Evolutionary conservation across 1,140 invertebrate species (phyloP), one percentile per base, ranked within the genome.

Genomic region (Pogonomyrmex californicus): DNA sequence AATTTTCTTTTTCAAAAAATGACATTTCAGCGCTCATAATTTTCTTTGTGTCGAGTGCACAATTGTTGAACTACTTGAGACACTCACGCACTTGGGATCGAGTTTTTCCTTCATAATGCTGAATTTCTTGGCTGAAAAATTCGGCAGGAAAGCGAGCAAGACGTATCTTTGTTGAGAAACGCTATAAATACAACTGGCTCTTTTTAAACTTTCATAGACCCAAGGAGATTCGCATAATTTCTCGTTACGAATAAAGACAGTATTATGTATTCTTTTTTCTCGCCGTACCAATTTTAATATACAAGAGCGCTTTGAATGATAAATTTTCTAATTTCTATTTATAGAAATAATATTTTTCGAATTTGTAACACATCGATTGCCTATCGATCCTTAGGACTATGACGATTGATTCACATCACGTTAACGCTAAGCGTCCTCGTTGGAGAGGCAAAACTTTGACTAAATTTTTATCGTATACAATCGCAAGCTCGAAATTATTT

Each of bases 301-400:
- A 58, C 66, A 86, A 86, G 58, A 89, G 70, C 12, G 65, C 14
- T 75, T 78, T n/a, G 33, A 87, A 81, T 33, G 36, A 41, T 38
- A 62, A 30, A 75, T 75, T 79, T 30, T 56, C 38, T 86, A 86
- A 23, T 51, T 54, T 6, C 30, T 49, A 51, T 30, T 51, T 76
- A 23, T 56, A 17, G 30, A 51, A 78, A 33, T 41, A 30, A 78
- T 47, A 62, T 77, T 70, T 65, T 17, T 51, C 33, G 3, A 65
- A 51, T 71, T 86, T n/a, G 54, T 70, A 81, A 81, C 23, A 66
- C 65, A 71, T 12, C 49, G 38, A 71, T 30, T 70, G 63, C n/a
- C 66, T 82, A 81, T 71, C 51, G 17, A 82, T 82, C 17, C 51
- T 82, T 82, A 82, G 66, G 51, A 10, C 79, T 82, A 82, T 82